Base-by-base conservation (phyloP, 2,888 invertebrate species). In the Scotopteryx bipunctaria region DNA sequence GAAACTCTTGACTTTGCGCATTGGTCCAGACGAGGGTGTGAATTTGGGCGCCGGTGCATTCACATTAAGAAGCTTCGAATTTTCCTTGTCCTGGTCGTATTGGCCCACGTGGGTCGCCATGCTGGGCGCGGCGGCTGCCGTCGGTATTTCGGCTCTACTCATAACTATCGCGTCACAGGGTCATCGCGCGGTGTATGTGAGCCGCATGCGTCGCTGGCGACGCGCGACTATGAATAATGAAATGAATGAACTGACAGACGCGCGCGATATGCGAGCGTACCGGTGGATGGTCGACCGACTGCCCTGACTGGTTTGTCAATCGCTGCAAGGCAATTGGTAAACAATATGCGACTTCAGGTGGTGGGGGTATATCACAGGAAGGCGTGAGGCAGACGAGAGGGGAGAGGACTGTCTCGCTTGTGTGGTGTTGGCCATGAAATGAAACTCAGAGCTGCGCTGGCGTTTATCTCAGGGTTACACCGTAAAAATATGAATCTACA, bases 201-300 rank as follows among this genome's bases (percentile, higher is more conserved):
- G 83, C 75, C 86, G 86, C 88, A 79, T 81, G 85, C 83, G 85
- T 75, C 85, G 84, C 76, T 71, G 71, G 73, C 83, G 83, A 81
- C 86, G 84, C 84, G 84, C 83, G 82, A 78, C 82, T 77, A 68
- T 68, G 73, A 80, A 78, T 78, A 77, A 77, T 73, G 70, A 70
- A 76, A 71, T 71, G 64, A 66, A 75, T 48, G 53, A 48, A 66
- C 74, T 49, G 50, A 38, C 46, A 41, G 36, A 43, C 44, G 40
- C 32, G 36, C 42, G 66, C 78, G 73, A 96, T 91, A 96, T n/a
- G 96, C 87, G 97, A 69, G 95, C 88, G 68, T 96, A 67, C 96
- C 97, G 71, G 96, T 95, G 71, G 81, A 68, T 78, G 78, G 73
- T 81, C 80, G 82, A 83, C 83, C 78, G 81, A 87, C 73, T 71